phyloP scores from a whole-genome alignment of 2,888 invertebrate species.

The Epicampocera succincta region DNA sequence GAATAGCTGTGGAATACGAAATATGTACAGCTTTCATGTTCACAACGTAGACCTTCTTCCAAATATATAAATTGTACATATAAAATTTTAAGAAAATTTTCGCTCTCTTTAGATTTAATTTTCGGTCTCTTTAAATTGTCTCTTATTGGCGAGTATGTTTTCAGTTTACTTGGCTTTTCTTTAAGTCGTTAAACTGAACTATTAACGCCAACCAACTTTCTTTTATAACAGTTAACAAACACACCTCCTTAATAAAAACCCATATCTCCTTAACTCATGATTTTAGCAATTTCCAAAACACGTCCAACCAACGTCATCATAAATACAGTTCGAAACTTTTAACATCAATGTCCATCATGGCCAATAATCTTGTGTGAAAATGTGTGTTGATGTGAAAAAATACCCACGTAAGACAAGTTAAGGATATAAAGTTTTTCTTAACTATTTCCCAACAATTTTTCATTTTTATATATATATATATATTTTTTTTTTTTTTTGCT shows the following conservation, averaged over 20 bases:
- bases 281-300: neutral
- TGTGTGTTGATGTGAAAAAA: constrained; percentile 12
- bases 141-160: neutral
- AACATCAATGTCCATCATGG: constrained; percentile 40
- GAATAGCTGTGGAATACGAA: too few relatives aligned
- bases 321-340: constrained; percentile 43
- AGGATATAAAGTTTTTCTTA: constrained; percentile 29
- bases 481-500: too few relatives aligned
- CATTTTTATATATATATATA: neutral
- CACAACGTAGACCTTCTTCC: too few relatives aligned
- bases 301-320: constrained; percentile 33
- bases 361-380: constrained; percentile 42
- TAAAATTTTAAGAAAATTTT: too few relatives aligned
- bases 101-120: too few relatives aligned
- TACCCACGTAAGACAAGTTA: constrained; percentile 25
- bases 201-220: neutral
- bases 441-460: constrained; percentile 4
- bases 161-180: too few relatives aligned
- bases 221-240: constrained; percentile 1
- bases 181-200: neutral
- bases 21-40: too few relatives aligned
- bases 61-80: too few relatives aligned
- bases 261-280: neutral
- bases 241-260: constrained; percentile 3
- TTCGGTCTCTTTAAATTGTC: neutral